These are phyloP conservation scores for Coluber constrictor DNA, from an alignment of 2,797 vertebrate species.

Conservation along the genomic window DNA sequence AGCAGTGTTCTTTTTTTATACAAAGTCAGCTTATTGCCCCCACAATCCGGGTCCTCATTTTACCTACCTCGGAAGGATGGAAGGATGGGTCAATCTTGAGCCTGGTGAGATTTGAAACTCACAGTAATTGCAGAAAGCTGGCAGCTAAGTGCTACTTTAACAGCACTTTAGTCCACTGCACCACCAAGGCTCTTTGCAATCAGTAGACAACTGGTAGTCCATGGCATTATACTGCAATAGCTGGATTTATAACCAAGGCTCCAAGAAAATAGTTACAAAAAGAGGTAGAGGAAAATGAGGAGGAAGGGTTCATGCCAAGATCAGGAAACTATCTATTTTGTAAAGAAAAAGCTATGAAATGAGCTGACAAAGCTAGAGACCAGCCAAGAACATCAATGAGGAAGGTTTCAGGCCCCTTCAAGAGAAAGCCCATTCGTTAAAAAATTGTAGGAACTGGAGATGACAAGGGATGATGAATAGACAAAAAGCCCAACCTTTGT, in stretches of 20 bases:
- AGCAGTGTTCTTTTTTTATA: no score
- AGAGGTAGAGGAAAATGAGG: background rate
- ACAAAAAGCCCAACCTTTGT: background rate
- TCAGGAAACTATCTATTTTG: background rate
- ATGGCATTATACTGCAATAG: background rate
- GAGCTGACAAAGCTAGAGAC: background rate
- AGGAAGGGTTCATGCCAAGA: background rate
- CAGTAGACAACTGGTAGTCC: background rate
- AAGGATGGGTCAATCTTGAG: no score
- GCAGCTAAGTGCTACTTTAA: no score
- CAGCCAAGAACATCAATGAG: background rate
- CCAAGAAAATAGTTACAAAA: background rate
- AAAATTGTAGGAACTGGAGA: background rate
- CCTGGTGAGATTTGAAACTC: no score
- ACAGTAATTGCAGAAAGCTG: no score
- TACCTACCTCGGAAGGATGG: no score
- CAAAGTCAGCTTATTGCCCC: no score
- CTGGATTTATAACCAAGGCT: background rate
- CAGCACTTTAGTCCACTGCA: no score
- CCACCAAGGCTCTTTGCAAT: background rate
- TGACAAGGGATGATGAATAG: background rate
- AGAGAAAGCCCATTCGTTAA: background rate
- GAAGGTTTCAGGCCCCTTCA: background rate
- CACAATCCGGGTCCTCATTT: no score
- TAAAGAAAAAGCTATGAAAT: background rate